Evolutionary conservation across 2,888 invertebrate species (phyloP), one percentile per base, ranked within the genome.

Genomic region (Salticus scenicus): DNA sequence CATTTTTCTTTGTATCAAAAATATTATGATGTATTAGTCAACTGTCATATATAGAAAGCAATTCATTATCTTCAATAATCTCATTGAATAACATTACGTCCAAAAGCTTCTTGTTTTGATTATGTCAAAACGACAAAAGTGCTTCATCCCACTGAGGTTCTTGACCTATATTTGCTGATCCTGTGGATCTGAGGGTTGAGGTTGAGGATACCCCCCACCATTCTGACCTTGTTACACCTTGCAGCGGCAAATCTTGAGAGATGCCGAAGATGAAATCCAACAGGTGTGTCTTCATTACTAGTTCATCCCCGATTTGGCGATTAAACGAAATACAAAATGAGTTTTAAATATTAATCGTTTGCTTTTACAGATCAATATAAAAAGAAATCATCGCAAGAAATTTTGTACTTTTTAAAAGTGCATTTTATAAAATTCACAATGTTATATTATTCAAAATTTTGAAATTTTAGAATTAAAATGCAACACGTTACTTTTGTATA

Each of bases 211-310:
- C 78, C 78, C 77, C 78, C 78, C 70, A 41, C 70, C 70, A 70
- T 31, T 63, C 33, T 78, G 78, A 78, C 78, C 78, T 71, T 78
- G 41, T 78, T 78, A 20, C 57, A 57, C 63, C 70, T n/a, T 24
- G 70, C 37, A 37, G 17, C 12, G 20, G 57, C 70, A 12, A 66
- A 66, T 66, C 30, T 17, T 30, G 31, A 66, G 31, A 30, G n/a
- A 30, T 57, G 20, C 24, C 4, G 24, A 12, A 24, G 4, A 24
- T 5, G 42, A 5, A 5, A 20, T 24, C 8, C 24, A 1, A 24
- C 24, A 24, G 1, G 20, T 5, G 8, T 24, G 57, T 2, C 57
- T 7, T 7, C 7, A 4, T 4, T 57, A 57, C 1, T 12, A 2
- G 14, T 57, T 20, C 2, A 57, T 57, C 20, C 14, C 24, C 24